Conservation (phyloP, 2,888 invertebrate species). For the Eulithis prunata region DNA sequence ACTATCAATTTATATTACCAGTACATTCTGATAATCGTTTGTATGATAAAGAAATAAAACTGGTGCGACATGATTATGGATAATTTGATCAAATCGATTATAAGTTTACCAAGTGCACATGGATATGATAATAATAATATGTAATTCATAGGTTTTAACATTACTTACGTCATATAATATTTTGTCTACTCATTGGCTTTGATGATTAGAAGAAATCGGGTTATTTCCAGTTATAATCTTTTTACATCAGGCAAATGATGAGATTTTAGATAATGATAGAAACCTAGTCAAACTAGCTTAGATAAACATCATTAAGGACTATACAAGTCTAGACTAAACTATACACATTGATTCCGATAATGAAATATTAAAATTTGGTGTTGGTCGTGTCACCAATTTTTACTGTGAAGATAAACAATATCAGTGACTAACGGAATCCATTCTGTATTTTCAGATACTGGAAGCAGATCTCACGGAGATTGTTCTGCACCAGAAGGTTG, state of each 20-base stretch:
- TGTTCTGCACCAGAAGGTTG: slow-evolving; percentile 74
- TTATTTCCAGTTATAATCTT: too few relatives aligned
- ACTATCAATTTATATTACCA: slow-evolving; percentile 31
- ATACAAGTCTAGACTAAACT: too few relatives aligned
- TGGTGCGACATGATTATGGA: slow-evolving; percentile 28
- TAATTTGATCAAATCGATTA: slow-evolving; percentile 37
- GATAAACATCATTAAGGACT: too few relatives aligned
- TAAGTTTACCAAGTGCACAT: slow-evolving; percentile 21
- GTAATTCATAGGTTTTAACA: slow-evolving; percentile 15
- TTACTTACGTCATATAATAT: slow-evolving; percentile 23
- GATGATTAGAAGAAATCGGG: too few relatives aligned
- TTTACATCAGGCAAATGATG: background rate
- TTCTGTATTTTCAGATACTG: slow-evolving; percentile 52
- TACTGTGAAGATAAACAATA: too few relatives aligned
- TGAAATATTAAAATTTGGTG: too few relatives aligned
- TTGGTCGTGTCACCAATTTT: too few relatives aligned
- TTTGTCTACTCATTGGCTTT: slow-evolving; percentile 1
- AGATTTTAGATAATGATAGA: background rate
- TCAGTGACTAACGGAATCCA: too few relatives aligned
- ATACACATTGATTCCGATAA: too few relatives aligned
- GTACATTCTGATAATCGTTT: slow-evolving; percentile 30
- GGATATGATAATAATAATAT: slow-evolving; percentile 7
- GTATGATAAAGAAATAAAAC: slow-evolving; percentile 38
- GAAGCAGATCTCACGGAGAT: slow-evolving; percentile 63
- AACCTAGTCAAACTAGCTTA: too few relatives aligned